A percentile compares a stretch with the other conserved stretches of the same genome.
These are phyloP conservation scores for Agonopterix alstromeriana DNA, from an alignment of 2,888 invertebrate genomes.

Conservation along the genomic window DNA sequence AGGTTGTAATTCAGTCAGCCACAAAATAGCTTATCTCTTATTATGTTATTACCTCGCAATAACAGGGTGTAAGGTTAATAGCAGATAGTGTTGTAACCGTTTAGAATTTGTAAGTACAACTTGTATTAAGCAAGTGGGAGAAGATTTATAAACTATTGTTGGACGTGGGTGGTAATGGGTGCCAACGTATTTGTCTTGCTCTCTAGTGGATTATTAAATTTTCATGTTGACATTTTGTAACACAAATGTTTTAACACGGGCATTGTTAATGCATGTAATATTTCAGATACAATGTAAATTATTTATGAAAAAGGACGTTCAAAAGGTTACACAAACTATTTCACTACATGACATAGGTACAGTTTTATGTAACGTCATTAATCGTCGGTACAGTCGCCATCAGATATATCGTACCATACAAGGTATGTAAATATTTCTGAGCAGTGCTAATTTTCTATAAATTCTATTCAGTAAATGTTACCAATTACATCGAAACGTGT, in stretches of 20 bases:
- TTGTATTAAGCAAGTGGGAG: background rate
- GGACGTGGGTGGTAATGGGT: conserved; percentile 36
- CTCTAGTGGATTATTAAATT: conserved; percentile 37
- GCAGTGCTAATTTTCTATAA: too few relatives aligned
- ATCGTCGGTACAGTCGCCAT: too few relatives aligned
- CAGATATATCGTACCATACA: too few relatives aligned
- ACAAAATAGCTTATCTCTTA: conserved; percentile 2
- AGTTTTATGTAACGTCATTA: too few relatives aligned
- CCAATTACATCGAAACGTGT: too few relatives aligned
- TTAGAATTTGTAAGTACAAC: background rate
- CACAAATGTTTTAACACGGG: conserved; percentile 7
- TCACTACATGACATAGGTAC: too few relatives aligned
- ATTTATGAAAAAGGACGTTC: too few relatives aligned
- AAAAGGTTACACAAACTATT: too few relatives aligned
- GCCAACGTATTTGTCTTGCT: conserved; percentile 50
- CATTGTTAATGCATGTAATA: too few relatives aligned
- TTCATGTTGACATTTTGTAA: conserved; percentile 8
- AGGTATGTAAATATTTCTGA: too few relatives aligned
- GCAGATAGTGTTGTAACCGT: background rate
- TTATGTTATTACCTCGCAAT: conserved; percentile 7
- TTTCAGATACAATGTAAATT: too few relatives aligned
- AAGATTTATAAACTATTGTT: conserved; percentile 1
- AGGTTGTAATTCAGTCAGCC: conserved; percentile 3
- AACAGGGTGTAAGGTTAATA: conserved; percentile 5
- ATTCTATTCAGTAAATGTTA: too few relatives aligned